phyloP scores from a whole-genome alignment of 2,888 invertebrate genomes.

The Augochlorella aurata region DNA sequence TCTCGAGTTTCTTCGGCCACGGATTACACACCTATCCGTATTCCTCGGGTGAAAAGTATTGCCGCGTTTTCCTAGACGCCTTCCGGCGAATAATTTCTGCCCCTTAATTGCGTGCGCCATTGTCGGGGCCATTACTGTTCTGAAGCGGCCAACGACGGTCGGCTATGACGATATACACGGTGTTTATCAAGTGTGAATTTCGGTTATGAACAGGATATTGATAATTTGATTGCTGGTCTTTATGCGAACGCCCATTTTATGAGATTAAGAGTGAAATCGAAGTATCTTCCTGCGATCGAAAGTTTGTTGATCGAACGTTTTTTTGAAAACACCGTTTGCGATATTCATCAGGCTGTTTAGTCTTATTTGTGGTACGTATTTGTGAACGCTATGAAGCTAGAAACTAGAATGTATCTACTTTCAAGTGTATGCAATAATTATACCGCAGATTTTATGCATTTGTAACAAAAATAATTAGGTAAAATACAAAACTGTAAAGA shows the following conservation, averaged over 20 bases:
- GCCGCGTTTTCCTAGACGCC: neutral
- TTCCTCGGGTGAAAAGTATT: constrained; percentile 27
- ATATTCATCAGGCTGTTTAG: too few relatives aligned
- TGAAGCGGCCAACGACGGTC: neutral
- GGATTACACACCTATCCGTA: constrained; percentile 56
- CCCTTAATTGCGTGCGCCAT: neutral
- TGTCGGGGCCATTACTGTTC: neutral
- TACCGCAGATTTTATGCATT: too few relatives aligned
- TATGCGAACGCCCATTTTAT: neutral
- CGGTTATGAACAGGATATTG: neutral
- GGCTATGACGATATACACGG: neutral
- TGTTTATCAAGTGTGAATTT: neutral
- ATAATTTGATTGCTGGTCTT: neutral
- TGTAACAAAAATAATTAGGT: too few relatives aligned
- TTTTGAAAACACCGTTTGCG: neutral
- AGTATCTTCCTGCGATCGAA: neutral
- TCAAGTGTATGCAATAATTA: too few relatives aligned
- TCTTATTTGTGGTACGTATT: too few relatives aligned
- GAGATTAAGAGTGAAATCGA: neutral
- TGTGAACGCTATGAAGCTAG: too few relatives aligned
- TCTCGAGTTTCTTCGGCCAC: constrained; percentile 56
- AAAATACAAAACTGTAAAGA: too few relatives aligned
- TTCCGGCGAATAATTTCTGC: constrained; percentile 8
- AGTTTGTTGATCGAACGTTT: neutral
- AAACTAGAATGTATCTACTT: too few relatives aligned